A percentile compares a stretch with the other conserved stretches of the same genome.
phyloP scores from a whole-genome alignment of 2,888 invertebrate genomes.

The Patella pellucida region DNA sequence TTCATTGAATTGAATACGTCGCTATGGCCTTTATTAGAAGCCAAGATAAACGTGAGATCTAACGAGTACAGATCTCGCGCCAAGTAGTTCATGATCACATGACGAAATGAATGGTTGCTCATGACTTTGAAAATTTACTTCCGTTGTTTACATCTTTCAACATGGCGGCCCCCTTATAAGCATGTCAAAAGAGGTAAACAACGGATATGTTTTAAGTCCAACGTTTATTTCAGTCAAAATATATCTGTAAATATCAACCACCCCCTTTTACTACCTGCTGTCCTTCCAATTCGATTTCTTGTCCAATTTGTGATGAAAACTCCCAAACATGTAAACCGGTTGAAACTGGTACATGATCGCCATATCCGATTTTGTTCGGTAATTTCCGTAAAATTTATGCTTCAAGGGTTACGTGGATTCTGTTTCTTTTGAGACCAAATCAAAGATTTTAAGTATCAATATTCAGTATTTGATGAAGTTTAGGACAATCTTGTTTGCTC shows the following conservation, averaged over 20 bases:
- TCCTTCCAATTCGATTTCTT: constrained; percentile 13
- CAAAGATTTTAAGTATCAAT: too few species aligned
- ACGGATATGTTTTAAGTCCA: too few species aligned
- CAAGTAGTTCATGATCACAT: constrained; percentile 24
- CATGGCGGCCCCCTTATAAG: constrained; percentile 63
- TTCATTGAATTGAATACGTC: too few species aligned
- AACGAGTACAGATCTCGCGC: constrained; percentile 9
- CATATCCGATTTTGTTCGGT: constrained; percentile 59
- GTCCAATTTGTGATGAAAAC: constrained; percentile 45
- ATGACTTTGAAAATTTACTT: constrained; percentile 44
- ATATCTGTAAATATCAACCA: too few species aligned
- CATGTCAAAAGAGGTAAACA: constrained; percentile 11
- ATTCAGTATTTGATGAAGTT: too few species aligned
- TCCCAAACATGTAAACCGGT: constrained; percentile 66
- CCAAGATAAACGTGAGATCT: too few species aligned
- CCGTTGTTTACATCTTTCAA: constrained; percentile 57
- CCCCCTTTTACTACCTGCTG: not conserved
- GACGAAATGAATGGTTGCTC: constrained; percentile 11
- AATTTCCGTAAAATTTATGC: constrained; percentile 43
- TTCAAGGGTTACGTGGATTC: too few species aligned
- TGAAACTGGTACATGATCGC: constrained; percentile 68
- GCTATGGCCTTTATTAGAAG: too few species aligned
- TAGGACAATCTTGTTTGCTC: too few species aligned
- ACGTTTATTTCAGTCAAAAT: too few species aligned
- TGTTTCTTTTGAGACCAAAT: too few species aligned